Evolutionary conservation across 2,113 vertebrate species (phyloP), one percentile per base, ranked within the genome.

Genomic region (Pachyramphus minor): DNA sequence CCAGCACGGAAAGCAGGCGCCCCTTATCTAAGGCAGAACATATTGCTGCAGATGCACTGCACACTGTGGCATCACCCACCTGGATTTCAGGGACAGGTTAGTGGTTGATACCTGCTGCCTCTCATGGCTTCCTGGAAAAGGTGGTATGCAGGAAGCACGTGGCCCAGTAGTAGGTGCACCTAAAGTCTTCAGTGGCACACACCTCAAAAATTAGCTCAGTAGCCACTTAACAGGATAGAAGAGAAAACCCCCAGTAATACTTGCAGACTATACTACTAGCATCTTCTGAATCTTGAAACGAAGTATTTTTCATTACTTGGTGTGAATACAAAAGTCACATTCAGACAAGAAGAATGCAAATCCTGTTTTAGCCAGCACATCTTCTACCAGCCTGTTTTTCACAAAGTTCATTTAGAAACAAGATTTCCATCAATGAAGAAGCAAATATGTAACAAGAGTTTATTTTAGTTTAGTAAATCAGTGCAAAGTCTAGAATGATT

Each of bases 1-100:
- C 12, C 31, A 14, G 53, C 45, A 18, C 0, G 0, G 47, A n/a
- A 28, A 60, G 42, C n/a, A 58, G 42, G 14, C 1, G 0, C 6
- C 31, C 31, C 22, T 53, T 31, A 30, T 16, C 33, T 3, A 0
- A 0, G 1, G 50, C 59, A 80, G n/a, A 83, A 84, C 1, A 1
- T 7, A 17, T 64, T 1, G 0, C 24, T 9, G 12, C 35, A 56
- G 17, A 14, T 6, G 20, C 19, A 31, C n/a, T 50, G 53, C 16
- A 19, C 5, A 8, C 23, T 1, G 7, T 14, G 12, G 16, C 45
- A 69, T 50, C 56, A 11, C n/a, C 7, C 37, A 49, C 35, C 1
- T 14, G 2, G 12, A 27, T 7, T 63, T 39, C 47, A 44, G 55
- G 33, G 31, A 27, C 5, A 79, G 18, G 31, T 28, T 3, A 64